Evolutionary conservation across 2,888 invertebrate species (phyloP).

Genomic region (Bombyx huttoni): DNA sequence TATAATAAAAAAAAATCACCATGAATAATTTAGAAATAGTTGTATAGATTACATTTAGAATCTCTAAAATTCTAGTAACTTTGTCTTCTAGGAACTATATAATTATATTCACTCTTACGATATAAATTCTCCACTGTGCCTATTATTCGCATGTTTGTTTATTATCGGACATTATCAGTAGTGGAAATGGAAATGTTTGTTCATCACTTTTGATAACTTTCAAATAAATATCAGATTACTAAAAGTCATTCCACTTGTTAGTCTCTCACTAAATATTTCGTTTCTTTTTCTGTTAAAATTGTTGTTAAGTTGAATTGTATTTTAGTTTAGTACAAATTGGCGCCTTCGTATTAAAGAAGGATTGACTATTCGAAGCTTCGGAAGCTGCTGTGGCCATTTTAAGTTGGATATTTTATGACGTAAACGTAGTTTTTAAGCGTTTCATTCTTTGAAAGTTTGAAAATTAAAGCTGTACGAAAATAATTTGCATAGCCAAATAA

Average conservation of each 20-base stretch:
- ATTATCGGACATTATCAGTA: too few species aligned
- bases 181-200: too few species aligned
- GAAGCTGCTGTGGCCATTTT: slow-evolving; percentile 62
- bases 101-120: too few species aligned
- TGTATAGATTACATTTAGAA: background rate
- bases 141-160: too few species aligned
- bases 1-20: background rate
- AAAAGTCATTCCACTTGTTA: slow-evolving; percentile 56
- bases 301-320: slow-evolving; percentile 36
- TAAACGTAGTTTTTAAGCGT: slow-evolving; percentile 42
- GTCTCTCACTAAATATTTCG: slow-evolving; percentile 39
- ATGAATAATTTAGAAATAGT: background rate
- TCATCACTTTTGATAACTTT: too few species aligned
- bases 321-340: slow-evolving; percentile 61
- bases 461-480: slow-evolving; percentile 45
- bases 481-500: slow-evolving; percentile 63
- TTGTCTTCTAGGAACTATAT: background rate
- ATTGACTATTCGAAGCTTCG: slow-evolving; percentile 36
- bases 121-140: too few species aligned
- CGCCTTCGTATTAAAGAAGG: slow-evolving; percentile 35
- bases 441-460: slow-evolving; percentile 47
- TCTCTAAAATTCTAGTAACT: background rate
- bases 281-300: slow-evolving; percentile 28
- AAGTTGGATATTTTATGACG: slow-evolving; percentile 52
- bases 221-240: slow-evolving; percentile 30